These are phyloP conservation scores for Beaufortia kweichowensis DNA, from an alignment of 2,113 vertebrate genomes.

Conservation along the genomic window DNA sequence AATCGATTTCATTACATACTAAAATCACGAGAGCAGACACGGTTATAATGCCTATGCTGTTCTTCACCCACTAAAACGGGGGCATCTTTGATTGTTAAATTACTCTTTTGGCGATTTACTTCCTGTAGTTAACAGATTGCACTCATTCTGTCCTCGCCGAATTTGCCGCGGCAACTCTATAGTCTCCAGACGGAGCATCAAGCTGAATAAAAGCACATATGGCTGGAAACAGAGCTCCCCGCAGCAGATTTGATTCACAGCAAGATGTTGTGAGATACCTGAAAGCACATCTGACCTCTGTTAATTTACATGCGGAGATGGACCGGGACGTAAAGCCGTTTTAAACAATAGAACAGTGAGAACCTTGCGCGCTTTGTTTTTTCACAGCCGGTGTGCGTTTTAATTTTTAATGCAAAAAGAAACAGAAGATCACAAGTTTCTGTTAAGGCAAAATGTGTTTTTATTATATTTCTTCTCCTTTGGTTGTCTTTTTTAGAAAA, in stretches of 20 bases:
- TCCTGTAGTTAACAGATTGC: constrained; percentile 48
- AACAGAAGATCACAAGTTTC: constrained; percentile 48
- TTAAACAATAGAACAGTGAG: constrained; percentile 16
- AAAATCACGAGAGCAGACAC: not conserved
- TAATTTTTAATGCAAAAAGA: constrained; percentile 45
- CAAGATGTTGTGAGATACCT: constrained; percentile 30
- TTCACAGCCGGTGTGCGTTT: not conserved
- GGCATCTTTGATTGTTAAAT: constrained; percentile 2
- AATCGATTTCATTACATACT: not conserved
- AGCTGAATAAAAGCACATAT: constrained; percentile 46
- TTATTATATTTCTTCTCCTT: constrained; percentile 59
- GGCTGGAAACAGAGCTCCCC: constrained; percentile 41
- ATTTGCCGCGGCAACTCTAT: not conserved
- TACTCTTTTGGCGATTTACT: constrained; percentile 30
- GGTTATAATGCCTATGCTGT: not conserved
- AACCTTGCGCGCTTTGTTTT: constrained; percentile 19
- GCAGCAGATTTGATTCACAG: constrained; percentile 35
- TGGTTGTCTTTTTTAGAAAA: constrained; percentile 45
- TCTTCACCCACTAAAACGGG: not conserved
- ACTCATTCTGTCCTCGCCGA: not conserved
- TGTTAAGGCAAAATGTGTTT: constrained; percentile 59
- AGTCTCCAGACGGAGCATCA: constrained; percentile 18
- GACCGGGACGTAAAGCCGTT: constrained; percentile 8
- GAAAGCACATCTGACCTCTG: constrained; percentile 40
- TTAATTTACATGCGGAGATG: constrained; percentile 31